Conservation (phyloP, 1,140 invertebrate genomes). For the Cydia strobilella region DNA sequence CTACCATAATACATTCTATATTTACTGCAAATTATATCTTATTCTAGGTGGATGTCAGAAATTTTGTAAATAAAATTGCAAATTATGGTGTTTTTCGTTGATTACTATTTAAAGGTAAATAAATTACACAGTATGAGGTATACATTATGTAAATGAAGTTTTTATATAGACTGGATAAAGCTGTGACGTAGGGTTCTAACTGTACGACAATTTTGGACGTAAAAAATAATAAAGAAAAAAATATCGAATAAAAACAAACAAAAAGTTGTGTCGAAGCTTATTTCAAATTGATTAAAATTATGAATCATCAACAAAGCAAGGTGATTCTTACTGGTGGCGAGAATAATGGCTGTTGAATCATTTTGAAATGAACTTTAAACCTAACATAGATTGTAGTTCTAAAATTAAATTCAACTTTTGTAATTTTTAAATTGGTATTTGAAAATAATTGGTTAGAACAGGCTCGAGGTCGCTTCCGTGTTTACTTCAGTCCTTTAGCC, state of each 20-base stretch:
- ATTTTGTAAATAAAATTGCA: background rate
- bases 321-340: background rate
- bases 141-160: conserved; percentile 34
- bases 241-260: background rate
- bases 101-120: conserved; percentile 3
- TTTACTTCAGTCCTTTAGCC: conserved; percentile 13
- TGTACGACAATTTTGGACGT: background rate
- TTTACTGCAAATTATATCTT: background rate
- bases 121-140: conserved; percentile 17
- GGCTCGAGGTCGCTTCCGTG: background rate
- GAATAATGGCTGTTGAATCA: background rate
- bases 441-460: conserved; percentile 3
- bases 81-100: background rate
- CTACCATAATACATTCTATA: background rate
- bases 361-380: conserved; percentile 16
- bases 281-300: background rate
- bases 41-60: background rate
- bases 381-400: conserved; percentile 1
- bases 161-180: conserved; percentile 38
- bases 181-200: conserved; percentile 34
- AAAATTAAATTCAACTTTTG: conserved; percentile 26
- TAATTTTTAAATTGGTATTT: conserved; percentile 3
- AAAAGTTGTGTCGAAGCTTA: background rate
- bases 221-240: background rate
- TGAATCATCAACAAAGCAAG: background rate